A percentile compares a stretch with the other conserved stretches of the same genome.
These are phyloP conservation scores for Autographa gamma DNA, from an alignment of 2,888 invertebrate genomes.

Conservation along the genomic window DNA sequence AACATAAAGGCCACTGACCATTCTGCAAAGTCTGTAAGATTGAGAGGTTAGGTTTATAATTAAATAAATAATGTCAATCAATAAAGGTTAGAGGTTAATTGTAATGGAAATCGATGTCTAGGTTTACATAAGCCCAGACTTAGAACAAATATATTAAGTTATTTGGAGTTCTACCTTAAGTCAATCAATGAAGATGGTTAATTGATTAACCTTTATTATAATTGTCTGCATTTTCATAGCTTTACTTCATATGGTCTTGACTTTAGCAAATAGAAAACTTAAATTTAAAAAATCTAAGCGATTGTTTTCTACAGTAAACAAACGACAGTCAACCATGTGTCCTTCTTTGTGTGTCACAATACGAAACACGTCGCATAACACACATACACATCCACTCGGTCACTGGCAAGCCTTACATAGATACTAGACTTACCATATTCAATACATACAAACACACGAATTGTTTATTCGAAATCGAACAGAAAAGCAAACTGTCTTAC, in stretches of 20 bases:
- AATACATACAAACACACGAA: constrained; percentile 20
- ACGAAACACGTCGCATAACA: constrained; percentile 8
- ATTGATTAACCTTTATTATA: too few species aligned
- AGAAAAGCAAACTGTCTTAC: neutral
- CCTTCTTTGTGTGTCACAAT: constrained; percentile 44
- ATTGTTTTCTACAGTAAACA: constrained; percentile 41
- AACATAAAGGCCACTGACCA: neutral
- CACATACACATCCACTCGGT: neutral
- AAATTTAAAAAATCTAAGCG: constrained; percentile 10
- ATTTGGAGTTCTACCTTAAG: neutral
- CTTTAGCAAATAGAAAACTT: neutral
- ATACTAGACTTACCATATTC: neutral
- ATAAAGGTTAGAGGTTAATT: neutral
- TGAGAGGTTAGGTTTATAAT: neutral
- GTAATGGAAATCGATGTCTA: neutral
- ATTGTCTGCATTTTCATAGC: too few species aligned
- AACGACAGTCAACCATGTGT: constrained; percentile 42
- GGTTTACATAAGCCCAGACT: neutral
- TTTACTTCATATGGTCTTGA: too few species aligned
- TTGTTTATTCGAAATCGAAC: neutral
- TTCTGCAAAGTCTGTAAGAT: neutral
- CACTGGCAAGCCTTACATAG: neutral
- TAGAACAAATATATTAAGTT: neutral
- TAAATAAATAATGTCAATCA: neutral
- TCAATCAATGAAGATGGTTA: too few species aligned